phyloP scores from a whole-genome alignment of 2,797 vertebrate species.

The Ctenopoma kingsleyae region DNA sequence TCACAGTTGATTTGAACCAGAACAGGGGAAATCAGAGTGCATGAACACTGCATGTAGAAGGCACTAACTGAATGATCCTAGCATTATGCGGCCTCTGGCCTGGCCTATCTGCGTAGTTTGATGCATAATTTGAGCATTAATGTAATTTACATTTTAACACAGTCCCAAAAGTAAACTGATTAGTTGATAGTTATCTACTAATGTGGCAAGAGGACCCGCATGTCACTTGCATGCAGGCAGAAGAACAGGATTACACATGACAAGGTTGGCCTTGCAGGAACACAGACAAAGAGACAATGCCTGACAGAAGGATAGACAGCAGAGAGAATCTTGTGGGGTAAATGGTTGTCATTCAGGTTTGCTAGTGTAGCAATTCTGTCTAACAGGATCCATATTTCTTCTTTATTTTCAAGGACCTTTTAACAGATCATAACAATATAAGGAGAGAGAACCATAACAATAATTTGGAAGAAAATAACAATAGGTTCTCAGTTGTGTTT shows the following conservation, averaged over 20 bases:
- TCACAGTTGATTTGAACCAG: conserved; percentile 82
- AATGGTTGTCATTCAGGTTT: conserved; percentile 75
- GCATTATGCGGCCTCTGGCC: conserved; percentile 83
- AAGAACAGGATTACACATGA: conserved; percentile 78
- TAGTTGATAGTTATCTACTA: conserved; percentile 88
- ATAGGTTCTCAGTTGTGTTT: conserved; percentile 41
- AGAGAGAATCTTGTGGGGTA: conserved; percentile 57
- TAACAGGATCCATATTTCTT: conserved; percentile 71
- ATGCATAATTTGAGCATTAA: conserved; percentile 89
- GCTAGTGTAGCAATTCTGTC: conserved; percentile 74
- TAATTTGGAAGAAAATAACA: conserved; percentile 58
- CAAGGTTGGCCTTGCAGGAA: conserved; percentile 76
- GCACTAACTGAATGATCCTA: conserved; percentile 83
- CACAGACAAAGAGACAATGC: conserved; percentile 71
- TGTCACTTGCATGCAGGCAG: conserved; percentile 78
- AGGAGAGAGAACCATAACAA: conserved; percentile 56
- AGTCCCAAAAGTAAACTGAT: conserved; percentile 88
- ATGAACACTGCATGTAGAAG: conserved; percentile 86
- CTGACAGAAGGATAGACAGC: conserved; percentile 65
- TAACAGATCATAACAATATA: conserved; percentile 77
- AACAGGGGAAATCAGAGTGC: conserved; percentile 81
- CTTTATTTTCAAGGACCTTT: conserved; percentile 79
- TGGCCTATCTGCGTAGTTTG: conserved; percentile 79
- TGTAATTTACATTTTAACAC: conserved; percentile 89
- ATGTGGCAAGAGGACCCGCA: conserved; percentile 82